Evolutionary conservation across 2,888 invertebrate genomes (phyloP).

Genomic region (Dioctria linearis): DNA sequence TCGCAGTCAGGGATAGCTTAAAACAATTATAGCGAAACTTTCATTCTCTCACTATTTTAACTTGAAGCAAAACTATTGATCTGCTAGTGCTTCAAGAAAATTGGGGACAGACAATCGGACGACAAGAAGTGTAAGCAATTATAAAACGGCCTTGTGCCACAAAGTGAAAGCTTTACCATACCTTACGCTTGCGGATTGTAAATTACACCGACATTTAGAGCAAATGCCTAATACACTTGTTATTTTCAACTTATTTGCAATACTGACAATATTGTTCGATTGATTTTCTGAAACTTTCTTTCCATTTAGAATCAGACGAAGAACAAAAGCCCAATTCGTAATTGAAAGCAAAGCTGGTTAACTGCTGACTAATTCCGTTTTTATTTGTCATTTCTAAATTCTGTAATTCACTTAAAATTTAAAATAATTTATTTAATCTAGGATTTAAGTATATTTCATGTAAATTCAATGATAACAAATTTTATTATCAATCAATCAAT

Average conservation of each 20-base stretch:
- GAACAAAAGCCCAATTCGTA: background rate
- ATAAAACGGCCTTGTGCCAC: constrained; percentile 53
- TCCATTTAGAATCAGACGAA: background rate
- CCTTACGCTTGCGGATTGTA: constrained; percentile 37
- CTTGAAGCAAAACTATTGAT: constrained; percentile 27
- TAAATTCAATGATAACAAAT: too few species aligned
- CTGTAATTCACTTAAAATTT: too few species aligned
- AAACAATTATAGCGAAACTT: constrained; percentile 8
- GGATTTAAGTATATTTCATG: too few species aligned
- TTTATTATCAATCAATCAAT: too few species aligned
- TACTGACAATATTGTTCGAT: background rate
- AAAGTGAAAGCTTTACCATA: constrained; percentile 57
- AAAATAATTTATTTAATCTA: too few species aligned
- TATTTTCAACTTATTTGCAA: too few species aligned
- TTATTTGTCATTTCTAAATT: too few species aligned
- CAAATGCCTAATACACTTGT: background rate
- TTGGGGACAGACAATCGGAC: constrained; percentile 37
- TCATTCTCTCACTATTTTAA: constrained; percentile 24
- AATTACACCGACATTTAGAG: constrained; percentile 27
- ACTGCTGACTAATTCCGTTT: too few species aligned
- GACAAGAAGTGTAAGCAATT: constrained; percentile 38
- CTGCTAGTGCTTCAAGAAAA: constrained; percentile 35
- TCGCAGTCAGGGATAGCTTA: background rate
- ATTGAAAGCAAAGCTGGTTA: background rate
- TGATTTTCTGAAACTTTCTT: background rate